These are phyloP conservation scores for Acrobeloides nanus DNA, from an alignment of 2,888 invertebrate species.

Conservation along the genomic window DNA sequence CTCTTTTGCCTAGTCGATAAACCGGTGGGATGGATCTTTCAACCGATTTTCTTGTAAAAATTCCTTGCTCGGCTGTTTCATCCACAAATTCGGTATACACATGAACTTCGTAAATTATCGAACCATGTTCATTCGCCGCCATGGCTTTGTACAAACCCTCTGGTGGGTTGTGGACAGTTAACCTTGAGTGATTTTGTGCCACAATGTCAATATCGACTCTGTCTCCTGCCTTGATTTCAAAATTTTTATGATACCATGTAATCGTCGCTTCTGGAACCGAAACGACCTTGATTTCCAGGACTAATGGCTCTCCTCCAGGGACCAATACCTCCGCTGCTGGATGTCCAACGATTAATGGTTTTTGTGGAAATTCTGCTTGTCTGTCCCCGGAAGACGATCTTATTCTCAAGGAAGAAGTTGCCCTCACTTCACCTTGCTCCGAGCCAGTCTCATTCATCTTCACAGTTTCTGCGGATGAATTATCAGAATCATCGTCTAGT, in stretches of 20 bases:
- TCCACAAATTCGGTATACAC: constrained; percentile 8
- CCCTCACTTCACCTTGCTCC: neutral
- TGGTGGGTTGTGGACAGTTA: constrained; percentile 46
- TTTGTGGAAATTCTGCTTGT: constrained; percentile 10
- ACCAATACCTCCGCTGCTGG: constrained; percentile 18
- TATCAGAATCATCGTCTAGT: constrained; percentile 15
- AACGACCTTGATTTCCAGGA: constrained; percentile 26
- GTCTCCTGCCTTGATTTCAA: constrained; percentile 23
- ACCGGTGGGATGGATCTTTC: constrained; percentile 8
- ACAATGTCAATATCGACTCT: constrained; percentile 4
- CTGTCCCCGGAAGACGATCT: too few relatives aligned
- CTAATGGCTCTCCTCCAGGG: constrained; percentile 19
- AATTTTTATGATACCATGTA: constrained; percentile 35
- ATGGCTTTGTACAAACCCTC: constrained; percentile 25
- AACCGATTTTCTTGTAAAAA: constrained; percentile 16
- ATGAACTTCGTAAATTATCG: constrained; percentile 4
- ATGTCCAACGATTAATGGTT: constrained; percentile 12
- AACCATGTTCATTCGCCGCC: constrained; percentile 24
- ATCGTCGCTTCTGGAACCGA: constrained; percentile 31
- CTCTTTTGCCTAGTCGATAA: constrained; percentile 10
- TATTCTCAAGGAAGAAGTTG: too few relatives aligned
- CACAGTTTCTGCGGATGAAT: constrained; percentile 19
- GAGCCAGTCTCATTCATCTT: constrained; percentile 24
- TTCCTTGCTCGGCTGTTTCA: too few relatives aligned
- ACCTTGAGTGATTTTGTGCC: constrained; percentile 20